Evolutionary conservation across 2,888 invertebrate species (phyloP).

Genomic region (Argyresthia albistria): DNA sequence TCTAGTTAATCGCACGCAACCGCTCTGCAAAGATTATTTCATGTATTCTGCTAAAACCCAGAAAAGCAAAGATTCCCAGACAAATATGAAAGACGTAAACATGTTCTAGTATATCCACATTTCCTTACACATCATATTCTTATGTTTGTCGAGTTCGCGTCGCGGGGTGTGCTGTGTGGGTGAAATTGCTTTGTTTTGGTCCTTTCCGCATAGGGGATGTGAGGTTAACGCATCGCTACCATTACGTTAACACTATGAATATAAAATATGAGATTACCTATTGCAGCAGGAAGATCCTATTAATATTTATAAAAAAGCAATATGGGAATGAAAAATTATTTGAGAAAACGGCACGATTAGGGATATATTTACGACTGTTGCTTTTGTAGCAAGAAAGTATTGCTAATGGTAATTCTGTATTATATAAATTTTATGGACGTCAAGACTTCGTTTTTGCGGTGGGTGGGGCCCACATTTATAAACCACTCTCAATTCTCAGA

Average conservation of each 20-base stretch:
- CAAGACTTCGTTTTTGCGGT: no score
- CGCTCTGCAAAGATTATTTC: no score
- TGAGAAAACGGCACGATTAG: no score
- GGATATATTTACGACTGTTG: neutral
- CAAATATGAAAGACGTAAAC: slow-evolving; percentile 35
- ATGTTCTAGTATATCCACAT: slow-evolving; percentile 38
- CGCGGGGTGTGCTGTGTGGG: slow-evolving; percentile 21
- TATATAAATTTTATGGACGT: no score
- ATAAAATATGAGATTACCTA: slow-evolving; percentile 1
- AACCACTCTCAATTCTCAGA: no score
- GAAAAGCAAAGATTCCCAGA: slow-evolving; percentile 15
- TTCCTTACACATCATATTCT: slow-evolving; percentile 46
- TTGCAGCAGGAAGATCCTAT: neutral
- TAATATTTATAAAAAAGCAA: neutral
- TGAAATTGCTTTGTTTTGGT: slow-evolving; percentile 58
- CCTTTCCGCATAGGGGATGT: slow-evolving; percentile 14
- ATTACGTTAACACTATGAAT: slow-evolving; percentile 3
- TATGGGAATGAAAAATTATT: neutral
- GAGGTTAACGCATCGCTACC: slow-evolving; percentile 18
- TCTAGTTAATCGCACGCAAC: no score
- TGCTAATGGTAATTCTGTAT: no score
- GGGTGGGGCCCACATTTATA: no score
- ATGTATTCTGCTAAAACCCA: no score
- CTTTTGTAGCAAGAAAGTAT: neutral
- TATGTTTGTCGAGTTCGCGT: slow-evolving; percentile 34